Conservation (phyloP, 2,888 invertebrate species). For the Papilio gigon region DNA sequence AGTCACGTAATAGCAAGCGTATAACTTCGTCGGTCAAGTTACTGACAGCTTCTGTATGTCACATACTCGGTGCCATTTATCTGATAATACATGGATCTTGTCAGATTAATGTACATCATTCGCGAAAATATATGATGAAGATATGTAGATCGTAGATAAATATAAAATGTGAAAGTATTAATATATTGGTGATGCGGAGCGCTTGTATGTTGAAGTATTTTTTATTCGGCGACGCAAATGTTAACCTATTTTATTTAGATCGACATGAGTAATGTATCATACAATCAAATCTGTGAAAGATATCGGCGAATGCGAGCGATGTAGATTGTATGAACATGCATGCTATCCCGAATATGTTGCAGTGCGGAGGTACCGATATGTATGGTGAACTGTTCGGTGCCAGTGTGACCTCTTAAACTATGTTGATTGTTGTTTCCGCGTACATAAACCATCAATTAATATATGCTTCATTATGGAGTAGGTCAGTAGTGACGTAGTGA, state of each 20-base stretch:
- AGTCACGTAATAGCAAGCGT: neutral
- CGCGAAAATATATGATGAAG: too few relatives aligned
- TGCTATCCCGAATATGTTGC: neutral
- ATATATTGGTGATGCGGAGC: too few relatives aligned
- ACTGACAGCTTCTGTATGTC: neutral
- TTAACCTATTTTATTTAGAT: conserved; percentile 16
- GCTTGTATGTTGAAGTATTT: neutral
- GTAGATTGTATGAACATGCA: neutral
- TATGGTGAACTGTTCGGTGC: neutral
- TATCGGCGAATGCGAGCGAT: neutral
- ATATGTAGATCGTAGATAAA: neutral
- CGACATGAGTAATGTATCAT: conserved; percentile 4
- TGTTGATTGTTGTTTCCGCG: conserved; percentile 13
- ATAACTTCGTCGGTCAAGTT: neutral
- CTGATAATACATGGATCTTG: neutral
- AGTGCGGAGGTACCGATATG: neutral
- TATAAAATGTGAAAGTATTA: neutral
- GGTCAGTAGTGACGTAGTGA: neutral
- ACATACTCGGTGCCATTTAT: neutral
- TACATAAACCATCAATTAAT: neutral
- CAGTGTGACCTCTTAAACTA: conserved; percentile 2
- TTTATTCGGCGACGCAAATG: neutral
- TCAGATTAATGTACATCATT: neutral
- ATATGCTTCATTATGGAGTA: neutral
- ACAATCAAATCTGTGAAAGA: neutral